A percentile compares a stretch with the other conserved stretches of the same genome.
Evolutionary conservation across 2,113 vertebrate species (phyloP).

Genomic region (Dromas ardeola): DNA sequence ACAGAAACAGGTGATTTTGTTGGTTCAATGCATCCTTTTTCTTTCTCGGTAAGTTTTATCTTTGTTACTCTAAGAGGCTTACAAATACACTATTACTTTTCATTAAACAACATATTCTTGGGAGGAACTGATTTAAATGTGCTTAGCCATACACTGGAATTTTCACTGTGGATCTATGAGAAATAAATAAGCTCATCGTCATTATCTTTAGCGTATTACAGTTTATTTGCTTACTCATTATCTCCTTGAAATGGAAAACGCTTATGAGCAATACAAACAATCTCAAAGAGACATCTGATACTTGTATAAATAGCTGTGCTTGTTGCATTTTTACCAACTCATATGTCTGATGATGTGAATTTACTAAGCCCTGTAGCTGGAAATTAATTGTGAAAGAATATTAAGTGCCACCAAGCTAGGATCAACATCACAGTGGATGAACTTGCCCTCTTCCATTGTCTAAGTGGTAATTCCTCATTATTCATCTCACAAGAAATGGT

Average conservation of each 20-base stretch:
- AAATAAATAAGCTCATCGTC: background rate
- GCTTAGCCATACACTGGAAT: background rate
- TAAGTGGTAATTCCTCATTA: slow-evolving; percentile 7
- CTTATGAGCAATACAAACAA: background rate
- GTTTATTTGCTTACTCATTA: slow-evolving; percentile 4
- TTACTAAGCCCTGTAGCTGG: background rate
- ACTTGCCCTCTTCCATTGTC: background rate
- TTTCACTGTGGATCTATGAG: background rate
- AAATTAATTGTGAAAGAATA: slow-evolving; percentile 14
- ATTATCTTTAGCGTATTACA: background rate
- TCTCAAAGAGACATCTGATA: background rate
- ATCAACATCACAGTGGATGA: background rate
- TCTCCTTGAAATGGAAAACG: background rate
- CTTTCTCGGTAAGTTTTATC: background rate
- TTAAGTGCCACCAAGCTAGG: background rate
- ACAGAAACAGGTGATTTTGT: background rate
- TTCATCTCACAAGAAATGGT: background rate
- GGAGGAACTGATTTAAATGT: background rate
- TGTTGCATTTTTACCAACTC: background rate
- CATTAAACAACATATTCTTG: background rate
- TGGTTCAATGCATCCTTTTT: background rate
- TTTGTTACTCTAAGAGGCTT: background rate
- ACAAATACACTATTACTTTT: background rate
- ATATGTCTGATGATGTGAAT: background rate
- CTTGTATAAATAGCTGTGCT: background rate